phyloP scores from a whole-genome alignment of 2,113 vertebrate species.

The Hydropotes inermis region DNA sequence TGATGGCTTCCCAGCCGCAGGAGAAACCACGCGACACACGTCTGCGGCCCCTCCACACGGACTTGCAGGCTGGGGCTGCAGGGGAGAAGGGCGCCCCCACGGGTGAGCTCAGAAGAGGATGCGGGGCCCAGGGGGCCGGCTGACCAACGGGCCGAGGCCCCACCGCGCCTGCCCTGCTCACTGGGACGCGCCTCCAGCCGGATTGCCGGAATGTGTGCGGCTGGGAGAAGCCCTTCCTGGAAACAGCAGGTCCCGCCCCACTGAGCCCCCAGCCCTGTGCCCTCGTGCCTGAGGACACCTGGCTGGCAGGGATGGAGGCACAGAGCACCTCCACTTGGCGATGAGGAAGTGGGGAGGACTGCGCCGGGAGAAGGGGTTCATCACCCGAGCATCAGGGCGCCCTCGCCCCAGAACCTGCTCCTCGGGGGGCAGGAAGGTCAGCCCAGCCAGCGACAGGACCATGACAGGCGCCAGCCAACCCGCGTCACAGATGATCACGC shows the following conservation, averaged over 20 bases:
- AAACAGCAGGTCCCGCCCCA: too few species aligned
- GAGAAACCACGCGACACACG: rapidly evolving
- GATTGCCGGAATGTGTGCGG: rapidly evolving
- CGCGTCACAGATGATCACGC: rapidly evolving
- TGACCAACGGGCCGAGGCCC: rapidly evolving
- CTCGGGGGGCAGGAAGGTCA: rapidly evolving
- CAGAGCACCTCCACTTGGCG: background rate
- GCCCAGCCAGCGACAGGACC: rapidly evolving
- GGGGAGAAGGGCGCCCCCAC: background rate
- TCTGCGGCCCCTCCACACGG: background rate
- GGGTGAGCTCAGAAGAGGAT: background rate
- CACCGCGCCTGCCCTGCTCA: rapidly evolving
- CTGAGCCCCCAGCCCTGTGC: rapidly evolving
- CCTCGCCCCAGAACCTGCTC: rapidly evolving
- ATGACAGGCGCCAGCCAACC: rapidly evolving
- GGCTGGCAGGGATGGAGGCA: background rate
- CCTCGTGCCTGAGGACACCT: background rate
- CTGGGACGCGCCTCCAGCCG: background rate
- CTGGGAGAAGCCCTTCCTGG: rapidly evolving
- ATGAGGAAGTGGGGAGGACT: background rate
- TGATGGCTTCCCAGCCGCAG: background rate
- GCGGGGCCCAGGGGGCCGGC: background rate
- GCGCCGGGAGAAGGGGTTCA: background rate
- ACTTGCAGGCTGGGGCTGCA: background rate
- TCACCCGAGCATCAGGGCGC: too few species aligned